Evolutionary conservation across 2,797 vertebrate species (phyloP).

Genomic region (Alectoris magna): DNA sequence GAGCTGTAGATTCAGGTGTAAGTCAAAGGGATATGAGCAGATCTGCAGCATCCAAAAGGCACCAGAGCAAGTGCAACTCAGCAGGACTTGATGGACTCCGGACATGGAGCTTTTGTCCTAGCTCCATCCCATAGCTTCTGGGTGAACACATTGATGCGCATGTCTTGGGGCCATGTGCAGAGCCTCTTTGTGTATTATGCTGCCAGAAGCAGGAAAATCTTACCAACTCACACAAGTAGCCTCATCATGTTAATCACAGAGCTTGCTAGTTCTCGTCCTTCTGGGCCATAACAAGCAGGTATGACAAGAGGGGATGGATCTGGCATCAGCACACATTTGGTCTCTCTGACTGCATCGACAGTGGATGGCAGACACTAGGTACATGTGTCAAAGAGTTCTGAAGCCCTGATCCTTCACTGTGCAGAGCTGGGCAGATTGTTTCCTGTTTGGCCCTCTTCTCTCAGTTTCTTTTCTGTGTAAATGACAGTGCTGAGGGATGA

Average conservation of each 20-base stretch:
- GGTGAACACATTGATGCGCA: not conserved
- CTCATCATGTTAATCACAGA: not conserved
- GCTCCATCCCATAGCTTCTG: not conserved
- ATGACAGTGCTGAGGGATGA: not conserved
- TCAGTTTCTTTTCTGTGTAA: not conserved
- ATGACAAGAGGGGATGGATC: not conserved
- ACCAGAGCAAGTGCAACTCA: not conserved
- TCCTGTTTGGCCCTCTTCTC: not conserved
- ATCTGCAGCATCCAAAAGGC: not conserved
- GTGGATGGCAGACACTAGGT: not conserved
- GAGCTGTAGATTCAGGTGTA: not conserved
- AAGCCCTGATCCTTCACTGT: not conserved
- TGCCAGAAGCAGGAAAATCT: not conserved
- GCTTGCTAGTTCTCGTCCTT: not conserved
- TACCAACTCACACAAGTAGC: not conserved
- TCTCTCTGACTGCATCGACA: not conserved
- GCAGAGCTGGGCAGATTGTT: not conserved
- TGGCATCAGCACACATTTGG: not conserved
- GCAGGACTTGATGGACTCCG: not conserved
- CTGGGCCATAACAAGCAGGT: not conserved
- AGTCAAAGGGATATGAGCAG: not conserved
- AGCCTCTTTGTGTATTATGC: not conserved
- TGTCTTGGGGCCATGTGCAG: not conserved
- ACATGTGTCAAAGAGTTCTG: not conserved
- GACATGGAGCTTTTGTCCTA: not conserved